phyloP scores from a whole-genome alignment of 2,113 vertebrate genomes.

The Hemicordylus capensis region DNA sequence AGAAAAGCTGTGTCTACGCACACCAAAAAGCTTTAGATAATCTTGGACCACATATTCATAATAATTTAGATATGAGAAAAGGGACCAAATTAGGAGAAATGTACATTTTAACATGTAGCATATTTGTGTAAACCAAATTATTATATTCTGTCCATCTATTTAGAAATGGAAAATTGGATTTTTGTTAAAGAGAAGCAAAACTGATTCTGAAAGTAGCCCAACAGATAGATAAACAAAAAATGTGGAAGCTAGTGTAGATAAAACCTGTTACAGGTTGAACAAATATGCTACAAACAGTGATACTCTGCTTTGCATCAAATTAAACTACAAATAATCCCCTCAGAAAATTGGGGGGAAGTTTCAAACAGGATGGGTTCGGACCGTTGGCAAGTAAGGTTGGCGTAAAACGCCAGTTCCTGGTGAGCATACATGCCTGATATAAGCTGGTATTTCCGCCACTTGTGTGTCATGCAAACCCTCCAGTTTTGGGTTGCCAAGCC shows the following conservation, averaged over 20 bases:
- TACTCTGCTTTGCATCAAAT: background rate
- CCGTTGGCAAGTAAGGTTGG: too few species aligned
- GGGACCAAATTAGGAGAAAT: background rate
- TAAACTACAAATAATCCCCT: background rate
- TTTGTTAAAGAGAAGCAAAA: conserved; percentile 10
- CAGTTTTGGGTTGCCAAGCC: too few species aligned
- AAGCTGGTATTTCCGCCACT: too few species aligned
- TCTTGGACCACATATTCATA: background rate
- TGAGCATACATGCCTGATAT: too few species aligned
- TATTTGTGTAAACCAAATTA: background rate
- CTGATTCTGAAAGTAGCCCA: conserved; percentile 5
- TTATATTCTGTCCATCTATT: background rate
- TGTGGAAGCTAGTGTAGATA: conserved; percentile 3
- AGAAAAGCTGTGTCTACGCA: background rate
- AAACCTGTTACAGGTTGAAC: conserved; percentile 11
- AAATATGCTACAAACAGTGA: background rate
- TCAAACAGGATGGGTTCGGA: too few species aligned
- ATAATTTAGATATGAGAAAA: background rate
- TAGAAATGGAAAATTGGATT: conserved; percentile 11
- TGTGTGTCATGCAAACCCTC: too few species aligned
- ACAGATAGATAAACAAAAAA: background rate
- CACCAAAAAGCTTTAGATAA: background rate
- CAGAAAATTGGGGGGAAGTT: background rate
- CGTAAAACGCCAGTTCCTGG: too few species aligned
- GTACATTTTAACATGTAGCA: background rate